Conservation (phyloP, 2,113 vertebrate species). For the Scalopus aquaticus region DNA sequence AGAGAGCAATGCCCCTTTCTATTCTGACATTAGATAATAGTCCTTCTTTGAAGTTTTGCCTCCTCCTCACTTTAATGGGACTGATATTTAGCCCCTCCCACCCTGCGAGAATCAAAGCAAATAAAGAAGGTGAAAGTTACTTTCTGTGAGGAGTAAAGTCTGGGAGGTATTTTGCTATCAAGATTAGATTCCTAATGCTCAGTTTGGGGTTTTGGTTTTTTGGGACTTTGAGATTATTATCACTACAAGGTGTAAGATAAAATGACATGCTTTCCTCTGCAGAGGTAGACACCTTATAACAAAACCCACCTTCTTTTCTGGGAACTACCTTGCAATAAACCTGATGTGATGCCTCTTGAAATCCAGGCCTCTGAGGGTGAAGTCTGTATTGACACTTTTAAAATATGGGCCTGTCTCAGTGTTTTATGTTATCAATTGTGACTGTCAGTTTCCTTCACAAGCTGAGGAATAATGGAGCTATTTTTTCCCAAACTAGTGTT, state of each 20-base stretch:
- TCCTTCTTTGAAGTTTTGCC: neutral
- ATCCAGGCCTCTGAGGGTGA: neutral
- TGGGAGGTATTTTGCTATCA: neutral
- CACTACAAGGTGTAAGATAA: neutral
- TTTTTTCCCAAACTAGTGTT: conserved; percentile 26
- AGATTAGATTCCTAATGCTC: neutral
- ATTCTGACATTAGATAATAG: neutral
- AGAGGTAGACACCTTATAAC: neutral
- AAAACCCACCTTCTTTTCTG: neutral
- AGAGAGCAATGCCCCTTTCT: neutral
- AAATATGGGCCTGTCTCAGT: conserved; percentile 62
- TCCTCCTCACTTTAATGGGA: neutral
- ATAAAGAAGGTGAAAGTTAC: neutral
- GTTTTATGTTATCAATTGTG: conserved; percentile 66
- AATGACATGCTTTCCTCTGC: neutral
- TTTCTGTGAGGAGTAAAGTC: neutral
- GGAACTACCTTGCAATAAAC: conserved; percentile 35
- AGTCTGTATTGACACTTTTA: conserved; percentile 45
- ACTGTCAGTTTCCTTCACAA: conserved; percentile 64
- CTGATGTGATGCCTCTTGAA: conserved; percentile 43
- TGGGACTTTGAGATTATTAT: neutral
- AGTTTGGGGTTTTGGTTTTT: neutral
- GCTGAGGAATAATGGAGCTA: conserved; percentile 33
- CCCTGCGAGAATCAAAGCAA: neutral
- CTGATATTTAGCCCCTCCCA: neutral